Conservation (phyloP, 2,888 invertebrate species). For the Volucella zonaria region DNA sequence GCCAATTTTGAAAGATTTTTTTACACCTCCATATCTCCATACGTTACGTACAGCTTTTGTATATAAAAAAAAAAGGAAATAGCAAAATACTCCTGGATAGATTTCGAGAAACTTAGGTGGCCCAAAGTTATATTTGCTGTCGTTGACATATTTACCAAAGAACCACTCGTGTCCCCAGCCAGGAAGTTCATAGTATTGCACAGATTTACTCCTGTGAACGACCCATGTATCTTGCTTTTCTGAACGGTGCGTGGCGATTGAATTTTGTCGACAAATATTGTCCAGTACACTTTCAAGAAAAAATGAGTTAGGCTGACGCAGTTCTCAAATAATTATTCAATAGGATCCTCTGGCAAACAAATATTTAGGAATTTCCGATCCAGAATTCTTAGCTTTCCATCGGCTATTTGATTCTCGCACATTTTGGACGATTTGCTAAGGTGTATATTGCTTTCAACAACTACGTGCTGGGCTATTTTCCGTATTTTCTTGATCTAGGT, state of each 20-base stretch:
- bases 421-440: not conserved
- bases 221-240: slow-evolving; percentile 19
- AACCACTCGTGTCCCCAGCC: slow-evolving; percentile 24
- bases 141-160: slow-evolving; percentile 50
- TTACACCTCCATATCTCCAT: too few relatives aligned
- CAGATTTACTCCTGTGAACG: slow-evolving; percentile 42
- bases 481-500: not conserved
- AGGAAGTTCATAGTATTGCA: slow-evolving; percentile 44
- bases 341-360: not conserved
- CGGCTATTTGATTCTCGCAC: slow-evolving; percentile 21
- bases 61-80: too few relatives aligned
- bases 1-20: too few relatives aligned
- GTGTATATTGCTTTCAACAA: slow-evolving; percentile 13
- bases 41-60: too few relatives aligned
- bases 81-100: too few relatives aligned
- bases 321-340: too few relatives aligned
- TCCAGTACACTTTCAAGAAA: slow-evolving; percentile 36
- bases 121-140: slow-evolving; percentile 52
- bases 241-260: slow-evolving; percentile 40
- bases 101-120: not conserved
- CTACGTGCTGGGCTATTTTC: slow-evolving; percentile 20
- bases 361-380: slow-evolving; percentile 21
- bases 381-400: slow-evolving; percentile 12
- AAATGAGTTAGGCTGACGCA: slow-evolving; percentile 13
- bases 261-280: slow-evolving; percentile 31